Evolutionary conservation across 2,888 invertebrate species (phyloP), one percentile per base, ranked within the genome.

Genomic region (Sipunculus nudus): DNA sequence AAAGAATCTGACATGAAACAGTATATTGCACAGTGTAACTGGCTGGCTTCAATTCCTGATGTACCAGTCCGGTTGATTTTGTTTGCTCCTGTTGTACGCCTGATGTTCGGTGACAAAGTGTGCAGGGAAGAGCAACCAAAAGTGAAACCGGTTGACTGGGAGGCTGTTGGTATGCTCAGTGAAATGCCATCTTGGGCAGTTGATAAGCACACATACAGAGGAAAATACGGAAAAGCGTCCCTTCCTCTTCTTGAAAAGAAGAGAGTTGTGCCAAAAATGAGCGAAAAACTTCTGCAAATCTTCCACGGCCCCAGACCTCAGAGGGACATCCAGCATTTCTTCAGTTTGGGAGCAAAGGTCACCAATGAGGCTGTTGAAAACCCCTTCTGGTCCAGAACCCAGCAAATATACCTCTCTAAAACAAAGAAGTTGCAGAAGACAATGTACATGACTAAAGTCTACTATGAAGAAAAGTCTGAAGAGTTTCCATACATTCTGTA

Each of bases 201-300:
- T 8, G 61, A 61, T 43, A 61, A 61, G 28, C 61, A 61, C 48
- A 61, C 61, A 28, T 61, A 47, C 48, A 32, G 61, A 13, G 61
- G 61, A 13, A 61, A 61, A 29, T 53, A 41, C 31, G 61, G 61
- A 13, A 50, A 45, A 21, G 53, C 32, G 13, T 53, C 53, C 3
- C 29, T 26, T 16, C 45, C 29, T 39, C 40, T 61, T n/a, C 21
- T 61, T 21, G 50, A 56, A 19, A 54, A 60, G 49, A 41, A 31
- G 8, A 31, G 29, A 4, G 13, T 8, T 13, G 6, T 13, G 8
- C 38, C 35, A 5, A 39, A 39, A 10, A 39, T 53, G 40, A 52
- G 38, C 3, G 57, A 61, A 16, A 53, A 39, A n/a, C 5, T 39
- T 29, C 43, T 54, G 21, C 53, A 61, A 28, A 48, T 45, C 35